phyloP scores from a whole-genome alignment of 2,797 vertebrate species.

The Loriculus beryllinus region DNA sequence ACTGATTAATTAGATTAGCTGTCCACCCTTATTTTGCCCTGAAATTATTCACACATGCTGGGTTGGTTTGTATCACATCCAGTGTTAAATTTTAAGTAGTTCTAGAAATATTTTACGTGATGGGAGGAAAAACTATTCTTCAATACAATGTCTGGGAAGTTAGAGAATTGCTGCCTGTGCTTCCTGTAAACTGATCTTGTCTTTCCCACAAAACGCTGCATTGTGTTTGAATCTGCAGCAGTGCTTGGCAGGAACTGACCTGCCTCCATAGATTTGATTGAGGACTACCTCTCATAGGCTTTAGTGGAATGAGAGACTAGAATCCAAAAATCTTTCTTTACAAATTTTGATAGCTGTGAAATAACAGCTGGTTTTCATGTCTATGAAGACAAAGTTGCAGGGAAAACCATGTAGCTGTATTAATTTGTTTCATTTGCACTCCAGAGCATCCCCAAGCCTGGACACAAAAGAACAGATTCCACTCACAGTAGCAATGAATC shows the following conservation, averaged over 20 bases:
- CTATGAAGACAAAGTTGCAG: not conserved
- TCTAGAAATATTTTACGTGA: not conserved
- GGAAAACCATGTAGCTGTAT: not conserved
- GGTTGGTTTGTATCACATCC: not conserved
- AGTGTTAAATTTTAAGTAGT: not conserved
- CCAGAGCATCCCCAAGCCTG: constrained; percentile 89
- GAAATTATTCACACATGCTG: not conserved
- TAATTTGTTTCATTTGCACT: constrained; percentile 13
- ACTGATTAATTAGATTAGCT: not conserved
- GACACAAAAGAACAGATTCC: constrained; percentile 94
- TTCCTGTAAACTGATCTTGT: not conserved
- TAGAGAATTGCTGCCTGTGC: not conserved
- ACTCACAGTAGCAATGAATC: constrained; percentile 99
- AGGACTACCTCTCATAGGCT: not conserved
- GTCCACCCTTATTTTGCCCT: not conserved
- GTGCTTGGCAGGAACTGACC: not conserved
- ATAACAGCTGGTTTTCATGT: not conserved
- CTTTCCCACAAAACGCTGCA: not conserved
- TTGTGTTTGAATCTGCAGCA: not conserved
- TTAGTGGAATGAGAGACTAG: not conserved
- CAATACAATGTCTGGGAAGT: not conserved
- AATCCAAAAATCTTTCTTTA: not conserved
- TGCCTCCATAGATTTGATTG: not conserved
- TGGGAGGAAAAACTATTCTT: not conserved
- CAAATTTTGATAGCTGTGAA: not conserved